phyloP scores from a whole-genome alignment of 2,797 vertebrate genomes.

The Tokudaia tokunoshimensis region DNA sequence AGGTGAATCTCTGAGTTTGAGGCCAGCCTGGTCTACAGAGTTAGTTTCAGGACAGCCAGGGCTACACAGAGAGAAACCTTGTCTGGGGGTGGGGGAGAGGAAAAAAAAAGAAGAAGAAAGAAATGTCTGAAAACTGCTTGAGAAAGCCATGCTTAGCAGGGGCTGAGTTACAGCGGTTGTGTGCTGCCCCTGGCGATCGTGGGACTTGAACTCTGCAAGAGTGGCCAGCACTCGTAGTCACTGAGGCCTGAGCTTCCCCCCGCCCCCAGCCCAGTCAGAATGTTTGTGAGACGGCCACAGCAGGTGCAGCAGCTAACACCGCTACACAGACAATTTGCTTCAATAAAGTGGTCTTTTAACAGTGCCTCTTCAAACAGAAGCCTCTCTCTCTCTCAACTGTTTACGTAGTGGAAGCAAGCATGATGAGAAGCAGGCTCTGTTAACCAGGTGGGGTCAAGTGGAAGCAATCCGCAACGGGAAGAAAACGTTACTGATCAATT shows the following conservation, averaged over 20 bases:
- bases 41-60: not conserved
- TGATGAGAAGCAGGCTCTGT: not conserved
- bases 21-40: not conserved
- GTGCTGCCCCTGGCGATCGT: not conserved
- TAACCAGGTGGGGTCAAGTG: not conserved
- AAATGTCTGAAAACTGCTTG: not conserved
- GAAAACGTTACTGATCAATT: not conserved
- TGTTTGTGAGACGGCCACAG: not conserved
- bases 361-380: constrained; percentile 23
- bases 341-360: constrained; percentile 41
- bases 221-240: not conserved
- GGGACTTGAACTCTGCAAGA: not conserved
- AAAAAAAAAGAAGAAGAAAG: not conserved
- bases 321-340: constrained; percentile 1
- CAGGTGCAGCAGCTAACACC: constrained; percentile 31
- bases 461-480: not conserved
- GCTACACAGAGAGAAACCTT: not conserved
- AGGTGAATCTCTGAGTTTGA: not conserved
- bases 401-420: not conserved
- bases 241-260: not conserved
- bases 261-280: not conserved
- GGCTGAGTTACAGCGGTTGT: not conserved
- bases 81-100: not conserved
- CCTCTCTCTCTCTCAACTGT: not conserved
- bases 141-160: not conserved